A percentile compares a stretch with the other conserved stretches of the same genome.
These are phyloP conservation scores for Aramus guarauna DNA, from an alignment of 2,113 vertebrate species.

Conservation along the genomic window DNA sequence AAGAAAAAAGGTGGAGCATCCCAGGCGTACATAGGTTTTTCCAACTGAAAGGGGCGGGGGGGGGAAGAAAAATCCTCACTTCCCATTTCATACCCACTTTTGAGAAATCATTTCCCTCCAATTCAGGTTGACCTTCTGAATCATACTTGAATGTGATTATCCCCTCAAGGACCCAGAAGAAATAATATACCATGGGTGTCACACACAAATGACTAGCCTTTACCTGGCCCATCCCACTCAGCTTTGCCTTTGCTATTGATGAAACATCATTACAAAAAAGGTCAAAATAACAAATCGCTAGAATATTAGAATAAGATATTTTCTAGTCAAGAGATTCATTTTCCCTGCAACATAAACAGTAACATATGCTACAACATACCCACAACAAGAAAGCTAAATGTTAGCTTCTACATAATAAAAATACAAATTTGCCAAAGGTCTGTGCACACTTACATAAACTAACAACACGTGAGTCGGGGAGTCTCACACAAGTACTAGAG, in stretches of 20 bases:
- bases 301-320: conserved; percentile 3
- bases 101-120: neutral
- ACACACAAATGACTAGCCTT: conserved; percentile 23
- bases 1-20: neutral
- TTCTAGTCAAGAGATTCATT: conserved; percentile 45
- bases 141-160: neutral
- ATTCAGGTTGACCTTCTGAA: conserved; percentile 14
- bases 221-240: neutral
- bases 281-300: conserved; percentile 55
- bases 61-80: neutral
- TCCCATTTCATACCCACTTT: neutral
- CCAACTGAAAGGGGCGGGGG: neutral
- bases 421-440: conserved; percentile 52
- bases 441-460: conserved; percentile 25
- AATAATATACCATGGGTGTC: neutral
- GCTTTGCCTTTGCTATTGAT: conserved; percentile 2
- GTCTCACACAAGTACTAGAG: conserved; percentile 33
- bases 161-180: conserved; percentile 1
- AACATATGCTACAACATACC: conserved; percentile 47
- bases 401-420: conserved; percentile 54
- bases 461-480: conserved; percentile 17
- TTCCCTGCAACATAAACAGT: conserved; percentile 21
- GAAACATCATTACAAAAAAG: conserved; percentile 48
- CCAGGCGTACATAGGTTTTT: neutral
- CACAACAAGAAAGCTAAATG: conserved; percentile 53